Conservation (phyloP, 2,888 invertebrate genomes). For the Helleia helle region DNA sequence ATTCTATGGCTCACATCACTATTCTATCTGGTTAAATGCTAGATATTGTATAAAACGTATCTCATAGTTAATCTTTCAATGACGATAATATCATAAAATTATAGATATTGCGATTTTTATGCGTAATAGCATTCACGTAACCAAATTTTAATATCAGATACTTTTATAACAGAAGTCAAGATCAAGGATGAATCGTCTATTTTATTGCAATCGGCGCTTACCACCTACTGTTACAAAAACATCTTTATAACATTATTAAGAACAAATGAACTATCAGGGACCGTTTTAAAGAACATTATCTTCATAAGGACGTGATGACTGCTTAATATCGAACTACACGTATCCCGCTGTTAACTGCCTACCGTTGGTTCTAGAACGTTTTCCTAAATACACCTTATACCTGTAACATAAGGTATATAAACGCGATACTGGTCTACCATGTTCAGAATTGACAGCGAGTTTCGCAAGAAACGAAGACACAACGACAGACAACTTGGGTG, state of each 20-base stretch:
- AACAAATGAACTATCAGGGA: constrained; percentile 1
- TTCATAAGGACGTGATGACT: constrained; percentile 37
- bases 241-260: constrained; percentile 9
- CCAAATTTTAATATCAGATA: no score
- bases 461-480: constrained; percentile 21
- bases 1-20: no score
- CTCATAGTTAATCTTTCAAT: no score
- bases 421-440: not conserved
- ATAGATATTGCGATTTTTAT: no score
- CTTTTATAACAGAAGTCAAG: no score
- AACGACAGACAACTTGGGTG: constrained; percentile 21
- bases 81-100: no score
- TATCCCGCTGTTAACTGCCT: constrained; percentile 28
- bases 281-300: constrained; percentile 21
- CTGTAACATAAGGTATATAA: not conserved
- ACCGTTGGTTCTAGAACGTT: not conserved
- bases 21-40: no score
- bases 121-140: no score
- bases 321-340: constrained; percentile 24
- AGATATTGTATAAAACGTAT: no score
- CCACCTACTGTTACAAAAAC: constrained; percentile 4
- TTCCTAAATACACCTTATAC: not conserved
- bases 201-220: not conserved
- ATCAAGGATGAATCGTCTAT: no score
- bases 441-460: constrained; percentile 16